These are phyloP conservation scores for Tolmerus cingulatus DNA, from an alignment of 2,888 invertebrate species.

Conservation along the genomic window DNA sequence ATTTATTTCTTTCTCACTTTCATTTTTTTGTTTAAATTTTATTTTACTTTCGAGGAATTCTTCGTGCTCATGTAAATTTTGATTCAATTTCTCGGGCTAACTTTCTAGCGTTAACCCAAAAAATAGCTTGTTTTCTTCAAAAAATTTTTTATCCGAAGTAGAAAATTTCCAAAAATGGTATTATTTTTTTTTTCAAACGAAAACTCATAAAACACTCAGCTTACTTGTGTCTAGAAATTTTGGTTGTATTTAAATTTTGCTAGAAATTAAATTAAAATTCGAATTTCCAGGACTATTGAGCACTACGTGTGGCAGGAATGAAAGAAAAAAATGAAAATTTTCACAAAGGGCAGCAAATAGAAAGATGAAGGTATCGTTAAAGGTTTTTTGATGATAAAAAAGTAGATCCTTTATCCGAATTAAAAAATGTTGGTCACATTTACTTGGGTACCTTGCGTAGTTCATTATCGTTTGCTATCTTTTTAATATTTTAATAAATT, in stretches of 20 bases:
- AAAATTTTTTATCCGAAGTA: neutral
- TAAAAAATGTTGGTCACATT: constrained; percentile 22
- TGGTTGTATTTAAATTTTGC: neutral
- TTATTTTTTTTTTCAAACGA: neutral
- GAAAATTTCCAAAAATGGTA: neutral
- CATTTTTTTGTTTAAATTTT: neutral
- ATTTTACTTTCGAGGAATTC: constrained; percentile 36
- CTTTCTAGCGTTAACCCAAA: neutral
- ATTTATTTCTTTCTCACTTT: neutral
- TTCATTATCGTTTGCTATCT: neutral
- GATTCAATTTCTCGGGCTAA: neutral
- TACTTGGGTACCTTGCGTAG: neutral
- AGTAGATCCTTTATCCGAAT: neutral
- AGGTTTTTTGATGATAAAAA: neutral
- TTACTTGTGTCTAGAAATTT: neutral
- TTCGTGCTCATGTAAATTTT: constrained; percentile 41
- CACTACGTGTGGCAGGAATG: constrained; percentile 3
- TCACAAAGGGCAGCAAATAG: neutral
- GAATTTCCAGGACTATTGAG: constrained; percentile 34
- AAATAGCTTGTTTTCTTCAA: neutral
- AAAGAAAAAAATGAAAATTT: neutral
- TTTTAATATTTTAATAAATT: neutral
- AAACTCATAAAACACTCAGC: neutral
- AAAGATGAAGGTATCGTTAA: neutral
- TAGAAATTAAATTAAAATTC: neutral